Base-by-base conservation (phyloP, 2,113 vertebrate genomes). In the Chloebia gouldiae region DNA sequence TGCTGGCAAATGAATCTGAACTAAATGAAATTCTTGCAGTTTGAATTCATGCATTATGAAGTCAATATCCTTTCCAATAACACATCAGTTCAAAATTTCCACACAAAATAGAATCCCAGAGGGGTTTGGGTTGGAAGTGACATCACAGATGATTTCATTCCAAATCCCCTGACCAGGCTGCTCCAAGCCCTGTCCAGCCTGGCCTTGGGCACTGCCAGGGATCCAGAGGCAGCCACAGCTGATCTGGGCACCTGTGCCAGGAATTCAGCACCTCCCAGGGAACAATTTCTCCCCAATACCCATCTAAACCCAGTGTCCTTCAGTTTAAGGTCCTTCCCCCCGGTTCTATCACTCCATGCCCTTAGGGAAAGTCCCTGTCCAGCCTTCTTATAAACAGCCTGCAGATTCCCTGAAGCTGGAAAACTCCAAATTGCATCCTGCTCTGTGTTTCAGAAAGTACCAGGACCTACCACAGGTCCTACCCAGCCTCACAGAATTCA, bases 401-500 rank as follows among this genome's bases (percentile, higher is more conserved):
- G 69, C 37, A 39, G 10, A 13, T 13, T 66, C 20, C 28, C 64
- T 60, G 49, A 15, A 27, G 11, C 11, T 56, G 40, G 65, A 37
- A 10, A 56, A 30, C n/a, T 51, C 39, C 28, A 30, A 31, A 18
- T 11, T 44, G 27, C 56, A 78, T 50, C 47, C n/a, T 7, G 25
- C 6, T 45, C 35, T 54, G 42, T 17, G 18, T n/a, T 54, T 42
- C 39, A 66, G 45, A 60, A 57, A 70, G 17, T 2, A 3, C 45
- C n/a, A 70, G 89, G 37, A 35, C n/a, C 24, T 16, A 13, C 16
- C 1, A 0, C 10, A 56, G 30, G 6, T 16, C 2, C 0, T 44
- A 2, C 10, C 42, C 31, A 60, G 31, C 31, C 86, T n/a, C 72
- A 10, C 24, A 47, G 31, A 66, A 4, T 42, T 66, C 71, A 61